These are phyloP conservation scores for Girardinichthys multiradiatus DNA, from an alignment of 2,113 vertebrate genomes.

Conservation along the genomic window DNA sequence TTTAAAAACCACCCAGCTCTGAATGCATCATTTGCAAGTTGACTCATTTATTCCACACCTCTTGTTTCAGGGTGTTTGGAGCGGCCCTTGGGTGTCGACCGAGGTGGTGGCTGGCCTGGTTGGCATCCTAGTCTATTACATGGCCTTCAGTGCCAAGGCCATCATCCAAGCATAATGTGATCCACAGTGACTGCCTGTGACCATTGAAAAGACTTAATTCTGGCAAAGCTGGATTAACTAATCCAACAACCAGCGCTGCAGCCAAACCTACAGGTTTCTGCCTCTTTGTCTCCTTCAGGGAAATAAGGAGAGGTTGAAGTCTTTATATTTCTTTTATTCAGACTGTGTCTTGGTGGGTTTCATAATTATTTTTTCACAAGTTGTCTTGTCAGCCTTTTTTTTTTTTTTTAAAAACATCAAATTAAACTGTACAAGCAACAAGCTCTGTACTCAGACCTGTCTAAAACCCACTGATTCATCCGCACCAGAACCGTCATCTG, in stretches of 20 bases:
- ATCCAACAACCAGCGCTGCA: constrained; percentile 36
- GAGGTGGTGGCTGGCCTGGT: constrained; percentile 89
- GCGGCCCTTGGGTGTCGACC: constrained; percentile 90
- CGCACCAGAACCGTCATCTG: not conserved
- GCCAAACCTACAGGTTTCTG: constrained; percentile 22
- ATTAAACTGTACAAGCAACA: constrained; percentile 2
- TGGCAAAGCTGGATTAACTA: constrained; percentile 20
- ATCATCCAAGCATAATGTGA: constrained; percentile 84
- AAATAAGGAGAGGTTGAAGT: constrained; percentile 42
- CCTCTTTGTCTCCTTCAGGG: constrained; percentile 25
- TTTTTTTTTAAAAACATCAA: constrained; percentile 25
- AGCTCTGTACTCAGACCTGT: not conserved
- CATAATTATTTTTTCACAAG: constrained; percentile 17
- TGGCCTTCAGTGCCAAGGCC: constrained; percentile 89
- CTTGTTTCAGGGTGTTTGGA: constrained; percentile 86
- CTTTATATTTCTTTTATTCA: constrained; percentile 51
- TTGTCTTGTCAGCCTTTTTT: constrained; percentile 39
- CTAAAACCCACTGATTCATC: not conserved
- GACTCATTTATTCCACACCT: not conserved
- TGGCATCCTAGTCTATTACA: constrained; percentile 86
- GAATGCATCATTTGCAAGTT: not conserved
- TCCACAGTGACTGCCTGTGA: constrained; percentile 18
- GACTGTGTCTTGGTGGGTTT: constrained; percentile 62
- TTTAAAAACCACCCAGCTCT: not conserved
- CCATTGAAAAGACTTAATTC: constrained; percentile 63